Evolutionary conservation across 1,140 invertebrate species (phyloP), one percentile per base, ranked within the genome.

Genomic region (Berghia stephanieae): DNA sequence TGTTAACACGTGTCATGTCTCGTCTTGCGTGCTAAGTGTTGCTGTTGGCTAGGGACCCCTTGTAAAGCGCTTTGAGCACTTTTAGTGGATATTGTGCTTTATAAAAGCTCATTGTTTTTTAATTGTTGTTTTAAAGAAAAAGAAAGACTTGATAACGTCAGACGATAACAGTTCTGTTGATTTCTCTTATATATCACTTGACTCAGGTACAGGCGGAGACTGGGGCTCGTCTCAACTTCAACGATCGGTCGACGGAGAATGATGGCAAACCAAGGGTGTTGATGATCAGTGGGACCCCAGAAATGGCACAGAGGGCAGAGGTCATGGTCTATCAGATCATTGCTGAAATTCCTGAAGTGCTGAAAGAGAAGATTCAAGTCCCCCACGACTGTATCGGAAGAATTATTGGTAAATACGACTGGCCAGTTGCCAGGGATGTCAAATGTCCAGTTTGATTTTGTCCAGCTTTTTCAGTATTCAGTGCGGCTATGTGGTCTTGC

Each of bases 271-370:
- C 90, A 16, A 88, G 91, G 78, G 90, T 92, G 27, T 94, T 94
- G 78, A 86, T 93, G 2, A 94, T 96, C 55, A 89, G 89, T 55
- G 95, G 95, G 2, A 87, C 87, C 1, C 85, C 88, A 0, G 92
- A 94, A 60, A 88, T 90, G 31, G 92, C 93, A 0, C 91, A 92
- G 70, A 84, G 93, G 5, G 95, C 95, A 0, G 92, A 95, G 80
- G 89, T 91, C 1, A 84, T 95, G 75, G 92, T 96, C n/a, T 89
- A 93, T 36, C 55, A 93, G 66, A 92, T 94, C 77, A 92, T 96
- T 0, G 90, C 90, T 4, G 92, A 93, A 74, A 92, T 94, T 66
- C 93, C 93, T 5, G 81, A 92, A 0, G 91, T 94, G 24, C 91
- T 93, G 57, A 91, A 91, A 16, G 91, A 92, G 76, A 92, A 92